phyloP scores from a whole-genome alignment of 2,113 vertebrate species.

The Mobula hypostoma region DNA sequence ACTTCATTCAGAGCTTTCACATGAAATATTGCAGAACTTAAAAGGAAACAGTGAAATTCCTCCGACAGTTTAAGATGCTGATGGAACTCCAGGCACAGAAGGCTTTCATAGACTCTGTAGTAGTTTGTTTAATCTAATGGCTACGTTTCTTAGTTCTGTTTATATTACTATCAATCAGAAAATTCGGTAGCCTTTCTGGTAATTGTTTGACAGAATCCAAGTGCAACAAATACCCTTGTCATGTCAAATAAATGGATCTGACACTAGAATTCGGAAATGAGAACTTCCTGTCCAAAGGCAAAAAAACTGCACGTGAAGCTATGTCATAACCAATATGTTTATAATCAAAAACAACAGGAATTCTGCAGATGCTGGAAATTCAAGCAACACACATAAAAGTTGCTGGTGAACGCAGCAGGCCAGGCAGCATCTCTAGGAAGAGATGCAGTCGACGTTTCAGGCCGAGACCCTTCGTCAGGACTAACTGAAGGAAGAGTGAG shows the following conservation, averaged over 20 bases:
- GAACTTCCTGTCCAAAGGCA: conserved; percentile 35
- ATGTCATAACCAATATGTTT: conserved; percentile 30
- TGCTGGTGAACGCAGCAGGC: too few species aligned
- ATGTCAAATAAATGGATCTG: conserved; percentile 34
- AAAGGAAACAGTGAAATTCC: not conserved
- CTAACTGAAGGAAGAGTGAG: too few species aligned
- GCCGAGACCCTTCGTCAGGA: too few species aligned
- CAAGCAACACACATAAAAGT: too few species aligned
- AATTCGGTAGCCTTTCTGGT: conserved; percentile 36
- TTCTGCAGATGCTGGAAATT: too few species aligned
- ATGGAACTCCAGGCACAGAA: not conserved
- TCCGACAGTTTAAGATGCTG: conserved; percentile 3
- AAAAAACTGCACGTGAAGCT: conserved; percentile 11
- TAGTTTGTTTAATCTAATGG: not conserved
- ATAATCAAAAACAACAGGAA: conserved; percentile 1
- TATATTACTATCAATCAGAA: conserved; percentile 28
- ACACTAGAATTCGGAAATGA: conserved; percentile 36
- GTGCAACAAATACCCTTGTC: conserved; percentile 28
- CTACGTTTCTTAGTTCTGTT: not conserved
- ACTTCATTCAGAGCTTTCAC: not conserved
- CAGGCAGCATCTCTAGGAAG: too few species aligned
- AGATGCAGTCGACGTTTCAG: too few species aligned
- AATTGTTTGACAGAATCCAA: conserved; percentile 21
- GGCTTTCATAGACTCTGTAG: not conserved
- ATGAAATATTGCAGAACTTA: not conserved